Evolutionary conservation across 2,113 vertebrate species (phyloP).

Genomic region (Nibea albiflora): DNA sequence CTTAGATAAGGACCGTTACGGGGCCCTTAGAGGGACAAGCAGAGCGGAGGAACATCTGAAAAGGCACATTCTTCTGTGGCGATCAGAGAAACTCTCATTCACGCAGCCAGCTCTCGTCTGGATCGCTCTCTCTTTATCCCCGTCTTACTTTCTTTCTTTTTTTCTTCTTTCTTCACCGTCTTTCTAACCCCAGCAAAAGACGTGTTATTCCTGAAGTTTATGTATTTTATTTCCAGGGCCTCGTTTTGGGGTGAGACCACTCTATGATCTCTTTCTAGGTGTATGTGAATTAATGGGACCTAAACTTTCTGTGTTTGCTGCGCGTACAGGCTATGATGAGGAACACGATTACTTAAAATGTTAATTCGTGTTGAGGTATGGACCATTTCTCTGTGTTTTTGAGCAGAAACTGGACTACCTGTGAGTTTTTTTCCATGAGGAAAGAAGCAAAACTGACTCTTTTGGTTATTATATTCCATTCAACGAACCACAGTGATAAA

Average conservation of each 20-base stretch:
- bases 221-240: background rate
- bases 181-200: slow-evolving; percentile 3
- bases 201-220: slow-evolving; percentile 1
- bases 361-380: background rate
- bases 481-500: slow-evolving; percentile 12
- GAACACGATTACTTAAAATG: background rate
- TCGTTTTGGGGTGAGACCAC: slow-evolving; percentile 3
- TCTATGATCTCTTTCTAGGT: slow-evolving; percentile 8
- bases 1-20: slow-evolving; percentile 68
- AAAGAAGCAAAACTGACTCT: slow-evolving; percentile 25
- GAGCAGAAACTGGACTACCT: background rate
- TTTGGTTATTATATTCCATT: slow-evolving; percentile 25
- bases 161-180: background rate
- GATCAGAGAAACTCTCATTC: slow-evolving; percentile 61
- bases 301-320: slow-evolving; percentile 4
- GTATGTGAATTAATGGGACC: background rate
- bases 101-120: slow-evolving; percentile 51
- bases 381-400: background rate
- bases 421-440: slow-evolving; percentile 16
- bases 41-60: slow-evolving; percentile 61
- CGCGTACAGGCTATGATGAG: background rate
- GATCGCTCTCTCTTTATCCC: slow-evolving; percentile 47
- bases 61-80: slow-evolving; percentile 58
- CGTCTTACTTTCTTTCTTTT: slow-evolving; percentile 18
- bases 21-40: slow-evolving; percentile 72